Evolutionary conservation across 1,140 invertebrate species (phyloP).

Genomic region (Leptonema lineaticorne): DNA sequence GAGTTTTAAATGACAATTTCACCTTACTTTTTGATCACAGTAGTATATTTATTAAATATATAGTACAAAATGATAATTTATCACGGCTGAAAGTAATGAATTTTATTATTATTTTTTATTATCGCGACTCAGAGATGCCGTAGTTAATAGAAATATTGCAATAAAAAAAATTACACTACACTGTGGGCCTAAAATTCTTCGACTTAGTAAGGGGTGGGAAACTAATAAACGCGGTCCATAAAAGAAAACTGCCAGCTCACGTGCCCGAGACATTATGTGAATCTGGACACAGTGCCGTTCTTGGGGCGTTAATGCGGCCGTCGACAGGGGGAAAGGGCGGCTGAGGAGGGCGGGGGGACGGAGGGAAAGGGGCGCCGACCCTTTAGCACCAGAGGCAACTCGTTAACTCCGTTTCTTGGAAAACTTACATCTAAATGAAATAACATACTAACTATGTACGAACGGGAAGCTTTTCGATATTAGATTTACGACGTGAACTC

Average conservation of each 20-base stretch:
- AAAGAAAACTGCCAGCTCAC: constrained; percentile 37
- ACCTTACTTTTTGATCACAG: no score
- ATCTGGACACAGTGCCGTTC: no score
- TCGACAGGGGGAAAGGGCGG: not conserved
- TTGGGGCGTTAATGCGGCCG: no score
- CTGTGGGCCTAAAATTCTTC: constrained; percentile 29
- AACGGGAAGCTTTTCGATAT: not conserved
- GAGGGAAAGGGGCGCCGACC: not conserved
- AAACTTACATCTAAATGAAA: not conserved
- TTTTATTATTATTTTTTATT: no score
- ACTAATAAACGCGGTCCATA: constrained; percentile 34
- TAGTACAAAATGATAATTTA: no score
- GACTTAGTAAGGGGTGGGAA: constrained; percentile 33
- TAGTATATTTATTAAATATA: no score
- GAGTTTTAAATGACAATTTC: no score
- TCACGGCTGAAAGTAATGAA: no score
- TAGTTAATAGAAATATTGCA: constrained; percentile 36
- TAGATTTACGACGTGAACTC: constrained; percentile 1
- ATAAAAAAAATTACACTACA: constrained; percentile 29
- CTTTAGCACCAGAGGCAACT: not conserved
- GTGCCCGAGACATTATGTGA: constrained; percentile 26
- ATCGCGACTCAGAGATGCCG: not conserved
- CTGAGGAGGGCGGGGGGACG: not conserved
- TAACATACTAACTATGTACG: not conserved
- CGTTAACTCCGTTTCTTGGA: not conserved